phyloP scores from a whole-genome alignment of 2,797 vertebrate genomes.

The Enteromius paludinosus region DNA sequence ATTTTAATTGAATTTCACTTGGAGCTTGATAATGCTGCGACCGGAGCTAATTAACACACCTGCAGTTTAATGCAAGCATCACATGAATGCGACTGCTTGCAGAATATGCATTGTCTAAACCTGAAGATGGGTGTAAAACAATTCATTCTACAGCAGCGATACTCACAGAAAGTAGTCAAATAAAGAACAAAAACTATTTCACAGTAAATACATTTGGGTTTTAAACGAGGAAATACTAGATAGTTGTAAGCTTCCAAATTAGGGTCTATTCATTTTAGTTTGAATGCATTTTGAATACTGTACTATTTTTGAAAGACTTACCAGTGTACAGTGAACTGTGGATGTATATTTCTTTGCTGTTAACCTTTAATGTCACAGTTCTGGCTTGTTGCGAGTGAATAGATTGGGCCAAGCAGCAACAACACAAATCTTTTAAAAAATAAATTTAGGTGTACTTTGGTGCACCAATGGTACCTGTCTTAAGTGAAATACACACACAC shows the following conservation, averaged over 20 bases:
- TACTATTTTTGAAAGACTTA: neutral
- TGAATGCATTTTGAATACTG: neutral
- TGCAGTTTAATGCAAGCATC: slow-evolving; percentile 30
- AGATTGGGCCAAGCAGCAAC: neutral
- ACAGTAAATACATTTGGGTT: neutral
- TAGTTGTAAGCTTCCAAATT: neutral
- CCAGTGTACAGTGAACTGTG: neutral
- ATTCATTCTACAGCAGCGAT: neutral
- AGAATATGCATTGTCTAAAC: neutral
- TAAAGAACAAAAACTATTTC: neutral
- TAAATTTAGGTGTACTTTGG: neutral
- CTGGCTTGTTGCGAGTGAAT: neutral
- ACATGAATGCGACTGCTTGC: neutral
- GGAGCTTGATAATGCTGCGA: neutral
- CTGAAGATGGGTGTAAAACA: neutral
- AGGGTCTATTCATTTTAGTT: neutral
- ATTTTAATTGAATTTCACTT: slow-evolving; percentile 19
- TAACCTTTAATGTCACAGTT: neutral
- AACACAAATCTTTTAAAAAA: neutral
- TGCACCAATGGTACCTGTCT: too few relatives aligned
- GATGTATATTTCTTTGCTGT: neutral
- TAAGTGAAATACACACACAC: neutral
- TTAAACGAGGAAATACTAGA: neutral
- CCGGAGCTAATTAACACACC: slow-evolving; percentile 32
- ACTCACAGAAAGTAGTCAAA: neutral